Evolutionary conservation across 1,140 invertebrate genomes (phyloP).

Genomic region (Scaptomyza graminum): DNA sequence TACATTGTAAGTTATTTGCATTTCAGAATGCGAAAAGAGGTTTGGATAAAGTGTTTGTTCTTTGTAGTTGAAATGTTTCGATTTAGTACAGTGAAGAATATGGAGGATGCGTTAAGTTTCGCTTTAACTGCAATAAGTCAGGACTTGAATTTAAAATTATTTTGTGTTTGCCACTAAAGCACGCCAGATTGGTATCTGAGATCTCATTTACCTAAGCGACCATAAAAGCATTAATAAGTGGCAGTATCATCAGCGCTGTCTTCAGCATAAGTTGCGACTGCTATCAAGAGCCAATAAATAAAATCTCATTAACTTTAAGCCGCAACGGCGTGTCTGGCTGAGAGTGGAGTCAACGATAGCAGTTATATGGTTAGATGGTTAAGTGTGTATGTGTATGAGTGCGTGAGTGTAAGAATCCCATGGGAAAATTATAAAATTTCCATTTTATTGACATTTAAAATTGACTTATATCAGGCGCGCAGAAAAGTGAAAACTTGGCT

Average conservation of each 20-base stretch:
- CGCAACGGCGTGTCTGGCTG: slow-evolving; percentile 39
- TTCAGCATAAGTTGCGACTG: slow-evolving; percentile 13
- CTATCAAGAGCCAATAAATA: slow-evolving; percentile 75
- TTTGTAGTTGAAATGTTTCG: too few species aligned
- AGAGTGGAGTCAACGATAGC: not conserved
- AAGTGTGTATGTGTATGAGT: not conserved
- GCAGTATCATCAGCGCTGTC: slow-evolving; percentile 10
- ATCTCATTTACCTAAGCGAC: slow-evolving; percentile 51
- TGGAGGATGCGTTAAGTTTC: too few species aligned
- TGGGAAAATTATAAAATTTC: slow-evolving; percentile 78
- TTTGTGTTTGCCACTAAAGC: slow-evolving; percentile 29
- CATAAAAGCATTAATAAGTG: slow-evolving; percentile 49
- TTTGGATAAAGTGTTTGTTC: not conserved
- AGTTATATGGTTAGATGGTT: not conserved
- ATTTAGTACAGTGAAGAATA: too few species aligned
- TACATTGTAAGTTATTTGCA: too few species aligned
- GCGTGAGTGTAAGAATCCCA: slow-evolving; percentile 32
- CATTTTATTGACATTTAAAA: slow-evolving; percentile 80
- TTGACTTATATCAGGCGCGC: slow-evolving; percentile 71
- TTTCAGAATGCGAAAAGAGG: not conserved
- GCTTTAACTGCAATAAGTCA: too few species aligned
- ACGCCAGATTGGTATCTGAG: slow-evolving; percentile 44
- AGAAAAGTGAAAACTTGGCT: slow-evolving; percentile 45
- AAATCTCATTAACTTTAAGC: slow-evolving; percentile 77
- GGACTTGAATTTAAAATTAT: not conserved